Evolutionary conservation across 2,113 vertebrate genomes (phyloP).

Genomic region (Silurus asotus): DNA sequence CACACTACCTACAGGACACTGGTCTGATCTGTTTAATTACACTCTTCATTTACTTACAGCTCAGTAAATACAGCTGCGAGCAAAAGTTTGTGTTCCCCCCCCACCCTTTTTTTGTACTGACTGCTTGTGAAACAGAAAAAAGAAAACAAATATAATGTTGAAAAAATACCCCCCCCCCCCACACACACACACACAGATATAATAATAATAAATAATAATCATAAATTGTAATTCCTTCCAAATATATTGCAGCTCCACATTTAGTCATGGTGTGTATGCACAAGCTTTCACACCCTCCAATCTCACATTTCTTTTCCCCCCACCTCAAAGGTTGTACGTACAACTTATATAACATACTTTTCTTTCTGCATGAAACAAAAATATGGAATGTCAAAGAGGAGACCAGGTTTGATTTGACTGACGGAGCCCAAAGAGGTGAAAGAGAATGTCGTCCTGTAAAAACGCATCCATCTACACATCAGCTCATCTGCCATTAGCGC

Average conservation of each 20-base stretch:
- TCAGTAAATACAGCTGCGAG: not conserved
- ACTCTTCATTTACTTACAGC: constrained; percentile 5
- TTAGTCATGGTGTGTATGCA: not conserved
- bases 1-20: constrained; percentile 3
- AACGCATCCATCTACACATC: constrained; percentile 28
- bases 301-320: too few species aligned
- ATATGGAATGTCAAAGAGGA: constrained; percentile 29
- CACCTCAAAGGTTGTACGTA: too few species aligned
- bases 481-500: not conserved
- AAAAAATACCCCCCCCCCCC: not conserved
- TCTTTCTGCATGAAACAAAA: not conserved
- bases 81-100: not conserved
- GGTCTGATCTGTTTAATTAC: constrained; percentile 46
- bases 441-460: constrained; percentile 31
- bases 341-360: not conserved
- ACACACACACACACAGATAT: too few species aligned
- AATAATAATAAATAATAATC: not conserved
- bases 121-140: not conserved
- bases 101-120: not conserved
- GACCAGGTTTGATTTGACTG: constrained; percentile 13
- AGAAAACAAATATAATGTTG: not conserved
- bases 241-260: too few species aligned
- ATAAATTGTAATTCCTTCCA: too few species aligned
- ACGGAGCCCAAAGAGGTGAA: constrained; percentile 13
- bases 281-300: not conserved